These are phyloP conservation scores for Sinopyrophorus schimmeli DNA, from an alignment of 2,888 invertebrate species.

Conservation along the genomic window DNA sequence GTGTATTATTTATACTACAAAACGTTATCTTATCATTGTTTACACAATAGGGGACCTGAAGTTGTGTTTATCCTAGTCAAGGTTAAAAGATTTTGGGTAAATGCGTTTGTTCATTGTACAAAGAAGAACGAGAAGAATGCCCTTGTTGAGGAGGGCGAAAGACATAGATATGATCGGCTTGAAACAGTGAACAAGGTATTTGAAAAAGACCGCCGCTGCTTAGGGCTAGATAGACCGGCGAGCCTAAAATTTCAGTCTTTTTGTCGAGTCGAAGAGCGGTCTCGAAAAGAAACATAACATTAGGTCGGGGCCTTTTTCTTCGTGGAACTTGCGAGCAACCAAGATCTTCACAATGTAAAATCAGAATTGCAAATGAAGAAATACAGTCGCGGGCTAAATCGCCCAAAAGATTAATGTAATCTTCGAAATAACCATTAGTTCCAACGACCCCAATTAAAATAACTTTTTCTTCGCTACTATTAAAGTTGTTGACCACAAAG, in stretches of 20 bases:
- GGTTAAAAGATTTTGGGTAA: slow-evolving; percentile 23
- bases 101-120: no score
- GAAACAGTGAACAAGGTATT: slow-evolving; percentile 24
- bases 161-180: slow-evolving; percentile 20
- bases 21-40: slow-evolving; percentile 19
- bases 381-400: slow-evolving; percentile 25
- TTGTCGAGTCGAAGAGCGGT: slow-evolving; percentile 19
- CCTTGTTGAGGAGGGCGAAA: slow-evolving; percentile 2
- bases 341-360: slow-evolving; percentile 28
- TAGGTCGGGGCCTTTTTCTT: slow-evolving; percentile 24
- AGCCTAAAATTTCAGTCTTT: slow-evolving; percentile 32
- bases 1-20: slow-evolving; percentile 13
- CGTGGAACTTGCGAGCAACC: slow-evolving; percentile 21
- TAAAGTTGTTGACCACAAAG: no score
- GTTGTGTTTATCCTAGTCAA: slow-evolving; percentile 20
- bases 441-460: slow-evolving; percentile 32
- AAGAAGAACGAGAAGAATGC: slow-evolving; percentile 15
- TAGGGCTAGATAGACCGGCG: slow-evolving; percentile 31
- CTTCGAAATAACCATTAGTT: slow-evolving; percentile 33
- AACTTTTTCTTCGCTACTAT: slow-evolving; percentile 14
- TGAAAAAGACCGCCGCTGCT: slow-evolving; percentile 25
- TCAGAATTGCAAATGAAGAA: slow-evolving; percentile 38
- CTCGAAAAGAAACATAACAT: slow-evolving; percentile 19
- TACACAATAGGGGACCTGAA: slow-evolving; percentile 16
- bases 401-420: slow-evolving; percentile 30